A percentile compares a stretch with the other conserved stretches of the same genome.
Conservation (phyloP, 2,113 vertebrate genomes). For the Psilopsiagon aurifrons region DNA sequence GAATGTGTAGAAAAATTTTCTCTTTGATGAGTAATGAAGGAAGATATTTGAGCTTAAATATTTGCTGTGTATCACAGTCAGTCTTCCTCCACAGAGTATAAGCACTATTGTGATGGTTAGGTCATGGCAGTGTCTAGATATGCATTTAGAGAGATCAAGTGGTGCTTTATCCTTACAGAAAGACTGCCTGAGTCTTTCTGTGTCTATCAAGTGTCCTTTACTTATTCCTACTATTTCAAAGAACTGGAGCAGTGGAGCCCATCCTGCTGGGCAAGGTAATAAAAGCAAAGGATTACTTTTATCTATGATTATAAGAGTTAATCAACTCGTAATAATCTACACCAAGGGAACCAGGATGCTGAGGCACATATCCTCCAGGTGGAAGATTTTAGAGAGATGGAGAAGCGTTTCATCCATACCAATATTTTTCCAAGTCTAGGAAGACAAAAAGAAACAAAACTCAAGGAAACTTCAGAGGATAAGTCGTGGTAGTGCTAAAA, state of each 20-base stretch:
- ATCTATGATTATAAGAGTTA: not conserved
- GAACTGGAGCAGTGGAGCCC: not conserved
- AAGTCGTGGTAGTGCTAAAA: not conserved
- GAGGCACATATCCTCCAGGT: not conserved
- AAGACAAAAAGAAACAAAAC: not conserved
- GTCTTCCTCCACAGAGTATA: not conserved
- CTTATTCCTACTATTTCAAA: not conserved
- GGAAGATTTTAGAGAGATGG: not conserved
- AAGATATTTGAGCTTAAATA: not conserved
- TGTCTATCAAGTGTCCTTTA: not conserved
- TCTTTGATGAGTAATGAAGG: not conserved
- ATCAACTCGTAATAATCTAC: too few species aligned
- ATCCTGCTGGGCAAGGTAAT: not conserved
- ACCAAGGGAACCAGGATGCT: not conserved
- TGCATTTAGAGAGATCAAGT: not conserved
- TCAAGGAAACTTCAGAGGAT: not conserved
- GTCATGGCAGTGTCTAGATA: not conserved
- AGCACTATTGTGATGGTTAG: not conserved
- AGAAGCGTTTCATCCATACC: not conserved
- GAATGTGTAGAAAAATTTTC: not conserved
- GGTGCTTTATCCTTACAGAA: not conserved
- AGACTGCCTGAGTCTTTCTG: not conserved
- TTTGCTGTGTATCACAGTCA: not conserved
- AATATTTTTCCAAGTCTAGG: not conserved
- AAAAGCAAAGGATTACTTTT: not conserved